phyloP scores from a whole-genome alignment of 2,888 invertebrate genomes.

The Pristionchus maxplancki region DNA sequence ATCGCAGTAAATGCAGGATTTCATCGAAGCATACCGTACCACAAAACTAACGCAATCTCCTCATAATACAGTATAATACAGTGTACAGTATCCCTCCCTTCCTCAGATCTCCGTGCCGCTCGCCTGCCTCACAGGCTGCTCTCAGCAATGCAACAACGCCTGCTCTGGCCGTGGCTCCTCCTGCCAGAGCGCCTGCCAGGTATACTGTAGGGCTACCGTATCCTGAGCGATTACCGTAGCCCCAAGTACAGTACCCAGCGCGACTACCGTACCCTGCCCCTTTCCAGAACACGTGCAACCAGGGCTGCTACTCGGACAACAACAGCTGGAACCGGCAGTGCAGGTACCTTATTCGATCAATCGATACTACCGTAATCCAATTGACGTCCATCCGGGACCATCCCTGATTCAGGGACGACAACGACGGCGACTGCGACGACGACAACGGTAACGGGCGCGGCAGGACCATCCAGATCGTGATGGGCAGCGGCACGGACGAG shows the following conservation, averaged over 20 bases:
- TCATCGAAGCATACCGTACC: too few species aligned
- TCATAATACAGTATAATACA: too few species aligned
- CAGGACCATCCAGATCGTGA: constrained; percentile 32
- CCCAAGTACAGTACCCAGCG: neutral
- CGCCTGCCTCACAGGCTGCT: constrained; percentile 37
- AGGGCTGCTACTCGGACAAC: constrained; percentile 45
- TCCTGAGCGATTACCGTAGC: neutral
- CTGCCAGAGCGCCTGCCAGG: constrained; percentile 41
- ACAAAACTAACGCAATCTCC: too few species aligned
- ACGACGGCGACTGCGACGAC: neutral
- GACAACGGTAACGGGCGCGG: neutral
- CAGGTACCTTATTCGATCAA: neutral
- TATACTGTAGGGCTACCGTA: constrained; percentile 14
- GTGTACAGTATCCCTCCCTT: too few species aligned
- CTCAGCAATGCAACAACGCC: constrained; percentile 17
- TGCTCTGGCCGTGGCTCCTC: constrained; percentile 32
- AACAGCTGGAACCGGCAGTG: constrained; percentile 25
- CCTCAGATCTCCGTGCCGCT: constrained; percentile 39
- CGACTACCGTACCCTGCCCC: neutral
- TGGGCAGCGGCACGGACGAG: constrained; percentile 39
- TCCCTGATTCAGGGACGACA: constrained; percentile 10
- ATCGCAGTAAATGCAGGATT: too few species aligned
- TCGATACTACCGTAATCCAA: neutral
- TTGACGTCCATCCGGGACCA: neutral
- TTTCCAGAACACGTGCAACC: constrained; percentile 41